A percentile compares a stretch with the other conserved stretches of the same genome.
These are phyloP conservation scores for Entosphenus tridentatus DNA, from an alignment of 2,113 vertebrate species.

Conservation along the genomic window DNA sequence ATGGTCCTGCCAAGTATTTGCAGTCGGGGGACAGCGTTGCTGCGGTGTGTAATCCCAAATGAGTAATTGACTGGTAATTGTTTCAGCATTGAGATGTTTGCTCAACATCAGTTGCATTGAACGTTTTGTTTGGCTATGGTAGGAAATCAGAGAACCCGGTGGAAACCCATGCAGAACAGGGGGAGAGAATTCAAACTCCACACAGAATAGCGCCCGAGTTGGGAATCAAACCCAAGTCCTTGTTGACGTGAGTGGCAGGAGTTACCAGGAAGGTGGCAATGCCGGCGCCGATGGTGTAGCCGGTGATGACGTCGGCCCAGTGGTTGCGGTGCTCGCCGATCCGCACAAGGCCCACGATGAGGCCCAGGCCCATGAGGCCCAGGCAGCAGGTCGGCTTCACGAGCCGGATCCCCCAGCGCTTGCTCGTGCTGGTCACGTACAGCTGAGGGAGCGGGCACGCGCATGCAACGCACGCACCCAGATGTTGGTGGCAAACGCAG, in stretches of 20 bases:
- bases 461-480: neutral
- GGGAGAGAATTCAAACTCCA: no score
- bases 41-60: no score
- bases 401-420: conserved; percentile 50
- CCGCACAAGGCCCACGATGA: conserved; percentile 46
- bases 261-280: conserved; percentile 64
- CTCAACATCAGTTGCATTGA: no score
- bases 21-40: no score
- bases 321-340: conserved; percentile 69
- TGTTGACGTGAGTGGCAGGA: neutral
- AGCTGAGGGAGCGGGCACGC: conserved; percentile 24
- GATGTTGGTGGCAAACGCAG: neutral
- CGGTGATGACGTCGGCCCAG: conserved; percentile 53
- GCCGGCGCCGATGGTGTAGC: conserved; percentile 45
- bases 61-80: no score
- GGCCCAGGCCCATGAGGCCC: conserved; percentile 41
- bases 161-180: no score
- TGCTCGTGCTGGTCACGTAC: conserved; percentile 58
- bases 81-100: no score
- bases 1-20: no score
- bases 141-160: no score
- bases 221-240: no score
- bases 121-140: no score
- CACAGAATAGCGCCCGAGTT: no score
- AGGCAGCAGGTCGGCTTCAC: conserved; percentile 58